Evolutionary conservation across 2,797 vertebrate genomes (phyloP), one percentile per base, ranked within the genome.

Genomic region (Peromyscus aztecus): DNA sequence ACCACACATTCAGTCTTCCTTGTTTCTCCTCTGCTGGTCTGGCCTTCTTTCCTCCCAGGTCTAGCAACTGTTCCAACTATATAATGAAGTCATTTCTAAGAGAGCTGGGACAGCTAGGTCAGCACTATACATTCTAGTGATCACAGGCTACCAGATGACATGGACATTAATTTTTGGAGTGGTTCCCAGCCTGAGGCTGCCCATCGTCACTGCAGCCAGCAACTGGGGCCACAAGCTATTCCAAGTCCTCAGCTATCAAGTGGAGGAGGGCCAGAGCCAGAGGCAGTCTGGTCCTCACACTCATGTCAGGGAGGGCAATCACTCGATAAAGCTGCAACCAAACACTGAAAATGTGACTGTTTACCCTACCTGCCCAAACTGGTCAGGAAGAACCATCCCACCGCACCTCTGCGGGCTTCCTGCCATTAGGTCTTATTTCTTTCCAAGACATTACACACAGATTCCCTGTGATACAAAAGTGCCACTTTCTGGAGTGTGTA

Each of bases 61-160:
- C 84, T 31, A 67, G 94, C 94, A 97, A 94, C 97, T 85, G 92
- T 82, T 94, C 59, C 46, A 24, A 90, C 80, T 82, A 55, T 82
- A 84, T 92, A 82, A 95, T 95, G 78, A 92, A 96, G 95, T 88
- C 89, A 90, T 96, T 93, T 97, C 96, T 81, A 75, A 84, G 89
- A 69, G 3, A 77, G 84, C 87, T 0, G 40, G 81, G 95, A 34
- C 93, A 87, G 80, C 96, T 90, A 94, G 96, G 97, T 90, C 95
- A 82, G 96, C 43, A 84, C 93, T 90, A 0, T 16, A 40, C 52
- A 83, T 97, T 88, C 94, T 61, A 57, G 83, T 43, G 93, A 81
- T 93, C 91, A 34, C 0, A 46, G 84, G 71, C 84, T 92, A 84
- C 19, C 46, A 34, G 90, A 4, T 80, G 91, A 94, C 80, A 85